Evolutionary conservation across 2,888 invertebrate species (phyloP), one percentile per base, ranked within the genome.

Genomic region (Furcula furcula): DNA sequence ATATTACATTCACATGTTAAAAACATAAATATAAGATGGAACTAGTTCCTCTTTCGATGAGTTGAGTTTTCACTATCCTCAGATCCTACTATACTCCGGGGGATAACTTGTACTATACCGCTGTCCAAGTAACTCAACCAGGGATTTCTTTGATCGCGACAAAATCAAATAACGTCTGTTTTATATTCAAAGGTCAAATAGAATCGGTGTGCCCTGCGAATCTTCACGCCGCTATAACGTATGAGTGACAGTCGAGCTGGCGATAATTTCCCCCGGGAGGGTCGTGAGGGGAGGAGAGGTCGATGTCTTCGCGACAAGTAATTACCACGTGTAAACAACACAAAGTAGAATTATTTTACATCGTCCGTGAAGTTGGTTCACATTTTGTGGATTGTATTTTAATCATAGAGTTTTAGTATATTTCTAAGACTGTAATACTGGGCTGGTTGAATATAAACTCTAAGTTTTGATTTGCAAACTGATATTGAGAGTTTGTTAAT

Each of bases 131-230:
- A 36, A 10, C 26, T 7, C 5, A 18, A 23, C 22, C n/a, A 29
- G 22, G n/a, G 12, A 13, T 9, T 40, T 18, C 44, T 40, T 49
- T 37, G 30, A 37, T 18, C 27, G 44, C 48, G 37, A 36, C 34
- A 44, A 36, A 38, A 46, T 40, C 46, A 36, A 34, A 34, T 33
- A 42, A 31, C 41, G 33, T 36, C 55, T 50, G 41, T 41, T 65
- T 65, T 62, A 66, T 64, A 65, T 67, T 66, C 67, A 60, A 49
- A 53, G 54, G 51, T 43, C 51, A 61, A 57, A 64, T 54, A 57
- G 59, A 60, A 58, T 62, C 51, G 46, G 39, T 46, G 44, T 48
- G 41, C 36, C 44, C 40, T 35, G 40, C 55, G 41, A 44, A 53
- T 63, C 60, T 60, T 61, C 51, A 45, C 35, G 55, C 44, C 41